Percentiles rank a stretch among this genome's conserved stretches.
These are phyloP conservation scores for Ranitomeya imitator DNA, from an alignment of 2,113 vertebrate genomes.

Conservation along the genomic window DNA sequence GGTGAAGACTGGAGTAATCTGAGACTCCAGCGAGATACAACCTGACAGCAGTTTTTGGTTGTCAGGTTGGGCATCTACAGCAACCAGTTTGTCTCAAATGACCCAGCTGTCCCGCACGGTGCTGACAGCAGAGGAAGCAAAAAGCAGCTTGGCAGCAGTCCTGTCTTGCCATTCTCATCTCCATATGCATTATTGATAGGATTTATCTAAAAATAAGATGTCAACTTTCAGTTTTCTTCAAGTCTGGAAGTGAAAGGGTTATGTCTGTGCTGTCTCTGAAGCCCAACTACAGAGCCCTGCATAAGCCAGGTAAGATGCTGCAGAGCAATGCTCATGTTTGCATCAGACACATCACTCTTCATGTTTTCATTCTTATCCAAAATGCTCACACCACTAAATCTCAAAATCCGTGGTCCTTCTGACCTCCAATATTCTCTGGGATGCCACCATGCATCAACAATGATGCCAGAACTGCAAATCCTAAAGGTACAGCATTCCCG, in stretches of 20 bases:
- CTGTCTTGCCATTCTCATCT: neutral
- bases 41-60: neutral
- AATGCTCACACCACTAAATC: neutral
- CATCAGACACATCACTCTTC: no score
- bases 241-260: neutral
- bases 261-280: neutral
- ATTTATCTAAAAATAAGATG: neutral
- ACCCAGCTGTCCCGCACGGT: neutral
- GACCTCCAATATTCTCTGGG: no score
- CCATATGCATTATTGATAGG: neutral
- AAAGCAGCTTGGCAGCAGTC: neutral
- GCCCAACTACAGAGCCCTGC: neutral
- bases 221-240: neutral
- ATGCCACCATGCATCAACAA: no score
- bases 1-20: neutral
- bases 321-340: neutral
- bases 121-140: neutral
- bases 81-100: neutral
- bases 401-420: neutral
- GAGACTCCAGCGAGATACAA: neutral
- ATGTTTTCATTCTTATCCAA: neutral
- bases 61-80: neutral
- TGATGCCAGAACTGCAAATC: no score
- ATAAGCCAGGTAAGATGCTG: no score
- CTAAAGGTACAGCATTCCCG: no score